Conservation (phyloP, 2,113 vertebrate genomes). For the Pomatorhinus ruficollis region DNA sequence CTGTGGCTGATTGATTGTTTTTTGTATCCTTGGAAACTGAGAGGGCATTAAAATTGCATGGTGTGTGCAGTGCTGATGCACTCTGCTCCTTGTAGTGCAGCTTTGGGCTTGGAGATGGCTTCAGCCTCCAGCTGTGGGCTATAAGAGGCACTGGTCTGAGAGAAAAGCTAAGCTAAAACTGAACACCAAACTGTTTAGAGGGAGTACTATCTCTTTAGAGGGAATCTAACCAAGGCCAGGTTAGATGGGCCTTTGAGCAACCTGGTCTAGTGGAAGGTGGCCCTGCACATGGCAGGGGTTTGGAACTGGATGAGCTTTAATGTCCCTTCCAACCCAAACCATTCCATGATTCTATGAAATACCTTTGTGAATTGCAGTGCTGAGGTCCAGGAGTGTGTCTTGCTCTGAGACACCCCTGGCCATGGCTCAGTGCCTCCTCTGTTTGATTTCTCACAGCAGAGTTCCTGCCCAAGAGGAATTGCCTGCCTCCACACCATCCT, state of each 20-base stretch:
- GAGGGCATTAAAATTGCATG: constrained; percentile 56
- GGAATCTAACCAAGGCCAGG: background rate
- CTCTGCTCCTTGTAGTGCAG: background rate
- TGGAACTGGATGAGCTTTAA: background rate
- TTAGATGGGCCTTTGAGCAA: background rate
- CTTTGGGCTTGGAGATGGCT: background rate
- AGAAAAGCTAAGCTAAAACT: background rate
- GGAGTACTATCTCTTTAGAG: background rate
- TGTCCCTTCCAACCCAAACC: background rate
- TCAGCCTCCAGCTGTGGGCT: background rate
- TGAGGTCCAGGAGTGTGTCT: background rate
- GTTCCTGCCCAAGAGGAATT: background rate
- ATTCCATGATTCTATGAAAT: background rate
- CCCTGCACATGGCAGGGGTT: background rate
- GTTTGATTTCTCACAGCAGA: background rate
- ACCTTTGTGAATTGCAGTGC: background rate
- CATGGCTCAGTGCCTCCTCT: background rate
- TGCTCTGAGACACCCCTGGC: background rate
- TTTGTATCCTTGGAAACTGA: constrained; percentile 59
- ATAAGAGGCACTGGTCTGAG: background rate
- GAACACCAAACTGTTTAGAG: background rate
- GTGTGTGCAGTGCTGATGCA: background rate
- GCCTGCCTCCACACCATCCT: background rate
- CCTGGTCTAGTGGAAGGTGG: background rate
- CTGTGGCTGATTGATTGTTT: background rate